A percentile compares a stretch with the other conserved stretches of the same genome.
Conservation (phyloP, 1,140 invertebrate genomes). For the Lasioglossum albipes region DNA sequence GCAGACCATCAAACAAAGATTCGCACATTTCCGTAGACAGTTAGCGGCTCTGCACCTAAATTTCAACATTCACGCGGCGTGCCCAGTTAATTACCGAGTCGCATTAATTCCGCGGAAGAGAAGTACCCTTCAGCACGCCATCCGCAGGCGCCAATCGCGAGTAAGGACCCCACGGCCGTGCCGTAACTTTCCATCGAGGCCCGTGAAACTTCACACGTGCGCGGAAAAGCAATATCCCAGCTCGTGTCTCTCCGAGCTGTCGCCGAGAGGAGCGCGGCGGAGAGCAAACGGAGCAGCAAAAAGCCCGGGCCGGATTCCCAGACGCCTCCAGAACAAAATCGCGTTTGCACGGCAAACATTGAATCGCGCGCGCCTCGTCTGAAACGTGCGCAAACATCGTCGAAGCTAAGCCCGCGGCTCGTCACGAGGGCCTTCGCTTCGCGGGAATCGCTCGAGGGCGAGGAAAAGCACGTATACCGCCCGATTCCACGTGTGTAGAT, state of each 20-base stretch:
- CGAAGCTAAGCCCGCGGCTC: neutral
- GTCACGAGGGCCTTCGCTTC: neutral
- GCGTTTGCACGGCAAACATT: conserved; percentile 28
- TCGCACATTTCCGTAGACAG: too few species aligned
- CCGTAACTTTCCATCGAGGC: neutral
- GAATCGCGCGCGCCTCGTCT: conserved; percentile 7
- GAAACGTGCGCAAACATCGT: conserved; percentile 30
- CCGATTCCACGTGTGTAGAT: too few species aligned
- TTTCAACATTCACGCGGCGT: too few species aligned
- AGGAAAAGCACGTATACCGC: conserved; percentile 1
- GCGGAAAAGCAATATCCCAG: neutral
- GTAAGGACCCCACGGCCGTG: too few species aligned
- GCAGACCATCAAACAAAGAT: too few species aligned
- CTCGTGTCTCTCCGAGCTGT: neutral
- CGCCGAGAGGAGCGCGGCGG: neutral
- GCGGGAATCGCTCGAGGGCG: neutral
- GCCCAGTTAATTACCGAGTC: too few species aligned
- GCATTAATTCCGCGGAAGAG: too few species aligned
- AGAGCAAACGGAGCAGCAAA: neutral
- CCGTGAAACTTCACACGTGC: conserved; percentile 5
- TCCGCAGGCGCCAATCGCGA: too few species aligned
- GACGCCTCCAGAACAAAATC: conserved; percentile 21
- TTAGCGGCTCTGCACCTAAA: too few species aligned
- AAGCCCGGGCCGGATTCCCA: neutral
- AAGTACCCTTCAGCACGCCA: too few species aligned